Percentiles rank a stretch among this genome's conserved stretches.
Conservation (phyloP, 2,113 vertebrate genomes). For the Dipodomys stephensi region DNA sequence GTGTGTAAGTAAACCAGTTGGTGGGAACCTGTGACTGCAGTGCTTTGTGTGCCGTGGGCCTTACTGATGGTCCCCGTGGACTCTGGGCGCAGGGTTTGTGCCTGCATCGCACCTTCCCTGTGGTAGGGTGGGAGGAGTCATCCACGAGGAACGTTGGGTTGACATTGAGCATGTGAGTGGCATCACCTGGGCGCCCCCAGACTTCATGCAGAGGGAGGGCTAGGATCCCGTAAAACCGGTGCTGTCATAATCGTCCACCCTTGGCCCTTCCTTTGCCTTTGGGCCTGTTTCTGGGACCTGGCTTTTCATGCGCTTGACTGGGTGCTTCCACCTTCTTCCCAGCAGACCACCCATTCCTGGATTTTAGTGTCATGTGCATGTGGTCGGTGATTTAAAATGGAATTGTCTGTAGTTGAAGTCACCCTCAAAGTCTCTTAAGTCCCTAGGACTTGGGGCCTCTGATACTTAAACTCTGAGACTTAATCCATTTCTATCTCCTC, state of each 20-base stretch:
- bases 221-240: fast-evolving
- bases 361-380: fast-evolving
- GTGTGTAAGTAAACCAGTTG: fast-evolving
- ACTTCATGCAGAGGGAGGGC: background rate
- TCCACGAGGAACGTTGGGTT: fast-evolving
- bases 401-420: too few species aligned
- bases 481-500: background rate
- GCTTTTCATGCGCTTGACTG: fast-evolving
- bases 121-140: fast-evolving
- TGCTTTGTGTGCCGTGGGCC: background rate
- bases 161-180: fast-evolving
- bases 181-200: fast-evolving
- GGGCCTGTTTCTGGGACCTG: background rate
- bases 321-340: background rate
- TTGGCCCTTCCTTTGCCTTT: background rate
- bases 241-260: too few species aligned
- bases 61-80: background rate
- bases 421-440: background rate
- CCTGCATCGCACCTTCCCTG: fast-evolving
- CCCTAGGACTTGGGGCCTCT: background rate
- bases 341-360: background rate
- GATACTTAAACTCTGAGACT: fast-evolving
- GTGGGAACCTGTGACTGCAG: background rate
- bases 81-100: fast-evolving
- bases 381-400: background rate